Evolutionary conservation across 2,113 vertebrate genomes (phyloP).

Genomic region (Montifringilla adamsi): DNA sequence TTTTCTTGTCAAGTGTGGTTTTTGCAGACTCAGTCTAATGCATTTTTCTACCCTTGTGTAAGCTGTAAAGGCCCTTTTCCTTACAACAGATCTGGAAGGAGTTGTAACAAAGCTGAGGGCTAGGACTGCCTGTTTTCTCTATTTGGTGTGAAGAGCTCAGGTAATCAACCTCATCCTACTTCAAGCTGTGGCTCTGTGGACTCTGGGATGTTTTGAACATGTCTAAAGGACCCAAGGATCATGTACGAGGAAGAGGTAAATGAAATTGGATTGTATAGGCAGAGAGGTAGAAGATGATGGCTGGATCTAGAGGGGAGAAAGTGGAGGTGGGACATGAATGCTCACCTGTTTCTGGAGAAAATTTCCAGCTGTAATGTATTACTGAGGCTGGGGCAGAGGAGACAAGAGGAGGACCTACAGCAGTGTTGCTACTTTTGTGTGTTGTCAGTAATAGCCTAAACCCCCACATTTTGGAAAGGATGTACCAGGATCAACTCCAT

Average conservation of each 20-base stretch:
- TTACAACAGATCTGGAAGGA: not conserved
- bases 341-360: not conserved
- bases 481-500: not conserved
- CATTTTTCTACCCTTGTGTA: rapidly evolving
- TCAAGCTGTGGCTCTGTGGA: not conserved
- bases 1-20: not conserved
- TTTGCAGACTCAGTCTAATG: not conserved
- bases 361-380: not conserved
- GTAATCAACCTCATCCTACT: not conserved
- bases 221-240: not conserved
- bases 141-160: not conserved
- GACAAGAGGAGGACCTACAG: not conserved
- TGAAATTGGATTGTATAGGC: not conserved
- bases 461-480: not conserved
- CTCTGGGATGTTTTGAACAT: not conserved
- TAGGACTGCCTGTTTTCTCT: not conserved
- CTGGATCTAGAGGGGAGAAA: not conserved
- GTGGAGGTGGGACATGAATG: too few species aligned
- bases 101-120: not conserved
- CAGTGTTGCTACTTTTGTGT: not conserved
- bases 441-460: not conserved
- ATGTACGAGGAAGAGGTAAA: not conserved
- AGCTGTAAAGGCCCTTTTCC: not conserved
- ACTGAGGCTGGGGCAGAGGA: not conserved
- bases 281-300: not conserved